These are phyloP conservation scores for Euwallacea fornicatus DNA, from an alignment of 1,140 invertebrate species.

Conservation along the genomic window DNA sequence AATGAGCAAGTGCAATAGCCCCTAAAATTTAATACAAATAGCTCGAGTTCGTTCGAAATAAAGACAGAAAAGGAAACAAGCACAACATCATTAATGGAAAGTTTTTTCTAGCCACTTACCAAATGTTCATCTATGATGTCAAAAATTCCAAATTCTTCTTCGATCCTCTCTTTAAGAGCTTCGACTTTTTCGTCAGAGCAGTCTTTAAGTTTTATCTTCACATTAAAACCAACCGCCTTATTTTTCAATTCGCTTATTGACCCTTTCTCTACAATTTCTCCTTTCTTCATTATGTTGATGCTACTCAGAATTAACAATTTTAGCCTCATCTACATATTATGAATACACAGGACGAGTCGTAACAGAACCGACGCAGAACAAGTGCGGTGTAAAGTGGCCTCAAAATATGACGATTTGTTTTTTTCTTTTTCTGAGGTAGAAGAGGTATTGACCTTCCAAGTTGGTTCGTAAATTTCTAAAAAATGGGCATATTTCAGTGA, in stretches of 20 bases:
- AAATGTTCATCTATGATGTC: too few species aligned
- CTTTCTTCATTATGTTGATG: slow-evolving; percentile 81
- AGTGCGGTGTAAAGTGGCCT: background rate
- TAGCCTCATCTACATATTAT: background rate
- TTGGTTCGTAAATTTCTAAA: background rate
- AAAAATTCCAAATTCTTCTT: too few species aligned
- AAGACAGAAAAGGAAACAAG: too few species aligned
- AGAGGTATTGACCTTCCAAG: background rate
- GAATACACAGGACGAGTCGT: too few species aligned
- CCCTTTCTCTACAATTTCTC: slow-evolving; percentile 63
- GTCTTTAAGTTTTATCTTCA: slow-evolving; percentile 52
- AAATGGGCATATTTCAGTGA: background rate
- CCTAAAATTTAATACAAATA: too few species aligned
- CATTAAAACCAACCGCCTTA: slow-evolving; percentile 55
- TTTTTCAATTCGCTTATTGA: slow-evolving; percentile 56
- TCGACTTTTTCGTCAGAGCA: too few species aligned
- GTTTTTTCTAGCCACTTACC: too few species aligned
- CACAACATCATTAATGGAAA: too few species aligned
- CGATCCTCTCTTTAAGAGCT: too few species aligned
- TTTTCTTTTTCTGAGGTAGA: background rate
- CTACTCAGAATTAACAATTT: slow-evolving; percentile 46
- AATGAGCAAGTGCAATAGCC: too few species aligned
- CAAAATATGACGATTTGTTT: slow-evolving; percentile 14
- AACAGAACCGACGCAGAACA: too few species aligned
- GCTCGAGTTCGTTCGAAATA: too few species aligned